phyloP scores from a whole-genome alignment of 2,888 invertebrate species.

The Bedellia somnulentella region DNA sequence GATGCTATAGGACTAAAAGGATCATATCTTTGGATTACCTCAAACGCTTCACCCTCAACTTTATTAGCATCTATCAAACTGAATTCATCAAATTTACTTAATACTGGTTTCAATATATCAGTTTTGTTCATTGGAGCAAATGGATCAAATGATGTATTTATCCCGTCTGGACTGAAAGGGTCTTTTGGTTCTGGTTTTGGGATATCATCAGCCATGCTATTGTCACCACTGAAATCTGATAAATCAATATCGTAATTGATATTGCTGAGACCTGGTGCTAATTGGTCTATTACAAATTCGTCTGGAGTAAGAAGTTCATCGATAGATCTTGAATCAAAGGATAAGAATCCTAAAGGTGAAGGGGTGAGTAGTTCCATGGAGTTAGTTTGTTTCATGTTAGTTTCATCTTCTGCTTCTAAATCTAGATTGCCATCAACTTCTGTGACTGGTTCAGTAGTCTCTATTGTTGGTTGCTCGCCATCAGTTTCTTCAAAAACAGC shows the following conservation, averaged over 20 bases:
- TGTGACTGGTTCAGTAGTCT: conserved; percentile 24
- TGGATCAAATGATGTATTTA: conserved; percentile 21
- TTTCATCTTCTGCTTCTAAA: conserved; percentile 21
- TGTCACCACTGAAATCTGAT: conserved; percentile 73
- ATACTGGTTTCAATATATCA: conserved; percentile 14
- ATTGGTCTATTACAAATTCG: conserved; percentile 52
- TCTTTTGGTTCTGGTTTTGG: conserved; percentile 43
- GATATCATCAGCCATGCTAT: conserved; percentile 64
- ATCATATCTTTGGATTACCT: conserved; percentile 34
- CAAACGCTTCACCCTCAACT: conserved; percentile 25
- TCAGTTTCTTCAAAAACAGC: too few species aligned
- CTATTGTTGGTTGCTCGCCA: neutral
- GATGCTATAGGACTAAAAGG: too few species aligned
- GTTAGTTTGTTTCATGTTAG: conserved; percentile 32
- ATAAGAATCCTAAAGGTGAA: conserved; percentile 57
- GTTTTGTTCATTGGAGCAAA: conserved; percentile 12
- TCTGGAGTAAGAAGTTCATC: conserved; percentile 65
- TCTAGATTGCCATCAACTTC: conserved; percentile 10
- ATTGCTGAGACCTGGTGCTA: conserved; percentile 65
- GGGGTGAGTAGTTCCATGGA: conserved; percentile 62
- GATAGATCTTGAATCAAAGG: conserved; percentile 61
- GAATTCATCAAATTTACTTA: conserved; percentile 40
- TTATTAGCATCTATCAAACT: conserved; percentile 23
- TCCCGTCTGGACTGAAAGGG: conserved; percentile 59
- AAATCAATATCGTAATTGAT: conserved; percentile 78